Base-by-base conservation (phyloP, 2,113 vertebrate genomes). In the Chaetura pelagica region DNA sequence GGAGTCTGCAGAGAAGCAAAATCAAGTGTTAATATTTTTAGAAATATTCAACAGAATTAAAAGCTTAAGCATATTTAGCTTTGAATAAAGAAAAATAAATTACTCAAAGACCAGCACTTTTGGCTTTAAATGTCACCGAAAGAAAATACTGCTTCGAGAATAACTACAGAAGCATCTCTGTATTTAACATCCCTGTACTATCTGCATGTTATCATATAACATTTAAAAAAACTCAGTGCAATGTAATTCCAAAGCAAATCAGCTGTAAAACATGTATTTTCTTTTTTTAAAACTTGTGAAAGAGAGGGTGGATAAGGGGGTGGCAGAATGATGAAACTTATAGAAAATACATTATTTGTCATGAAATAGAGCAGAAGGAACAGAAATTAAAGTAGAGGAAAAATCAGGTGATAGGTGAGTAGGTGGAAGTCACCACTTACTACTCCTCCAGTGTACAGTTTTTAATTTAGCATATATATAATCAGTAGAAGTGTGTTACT, bases 271-370 rank as follows among this genome's bases (percentile, higher is more conserved):
- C 87, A 63, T 76, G 24, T n/a, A 88, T 94, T 93, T 96, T 97
- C 90, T 92, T 69, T 91, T 94, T 97, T 96, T 97, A 97, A 96
- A 95, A 96, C 89, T 83, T 90, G 90, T 94, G 92, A 97, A 97
- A 97, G 64, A 93, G 95, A 95, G 90, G 93, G 93, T 87, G 71
- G 93, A 61, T 81, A 75, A 93, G 97, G 97, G 94, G 97, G 97
- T 92, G 93, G 96, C 34, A 94, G 91, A 94, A 93, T 68, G 92
- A 93, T 94, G 68, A 95, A 35, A 83, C 83, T 96, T 88, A 94
- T 18, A 82, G 92, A 96, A 92, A 89, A 89, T 73, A 58, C 61
- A 84, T 95, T 94, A 93, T 94, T 97, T 71, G 69, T 94, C 84
- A 97, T 95, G 75, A 94, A 96, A 89, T 75, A 96, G 40, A 92